Conservation (phyloP, 2,113 vertebrate genomes). For the Boleophthalmus pectinirostris region DNA sequence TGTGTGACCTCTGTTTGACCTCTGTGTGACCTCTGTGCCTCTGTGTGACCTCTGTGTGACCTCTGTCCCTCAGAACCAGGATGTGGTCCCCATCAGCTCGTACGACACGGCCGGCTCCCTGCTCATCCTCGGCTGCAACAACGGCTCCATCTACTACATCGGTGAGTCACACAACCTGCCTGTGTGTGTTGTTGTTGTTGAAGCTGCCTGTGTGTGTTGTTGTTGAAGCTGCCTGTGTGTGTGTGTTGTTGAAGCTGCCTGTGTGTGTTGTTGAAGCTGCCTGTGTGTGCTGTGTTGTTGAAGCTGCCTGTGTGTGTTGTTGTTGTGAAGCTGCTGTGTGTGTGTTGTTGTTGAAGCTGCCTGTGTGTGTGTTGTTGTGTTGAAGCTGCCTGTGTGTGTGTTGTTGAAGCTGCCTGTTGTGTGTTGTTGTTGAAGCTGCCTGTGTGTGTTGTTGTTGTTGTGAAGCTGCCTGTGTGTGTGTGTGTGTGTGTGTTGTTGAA, state of each 20-base stretch:
- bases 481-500: too few relatives aligned
- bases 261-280: background rate
- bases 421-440: too few relatives aligned
- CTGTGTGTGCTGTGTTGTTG: too few relatives aligned
- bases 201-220: background rate
- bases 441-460: too few relatives aligned
- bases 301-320: background rate
- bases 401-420: too few relatives aligned
- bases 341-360: background rate
- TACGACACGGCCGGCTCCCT: constrained; percentile 90
- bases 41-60: background rate
- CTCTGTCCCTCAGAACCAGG: constrained; percentile 81
- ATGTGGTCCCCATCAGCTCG: constrained; percentile 92
- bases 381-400: background rate
- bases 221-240: background rate
- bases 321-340: background rate
- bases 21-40: background rate
- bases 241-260: background rate
- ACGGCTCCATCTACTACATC: constrained; percentile 92
- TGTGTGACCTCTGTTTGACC: background rate
- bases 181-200: too few relatives aligned
- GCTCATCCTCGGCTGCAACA: constrained; percentile 91
- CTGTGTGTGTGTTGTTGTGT: background rate
- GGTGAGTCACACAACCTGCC: constrained; percentile 65
- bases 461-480: background rate